Conservation (phyloP, 2,113 vertebrate species). For the Lutjanus erythropterus region DNA sequence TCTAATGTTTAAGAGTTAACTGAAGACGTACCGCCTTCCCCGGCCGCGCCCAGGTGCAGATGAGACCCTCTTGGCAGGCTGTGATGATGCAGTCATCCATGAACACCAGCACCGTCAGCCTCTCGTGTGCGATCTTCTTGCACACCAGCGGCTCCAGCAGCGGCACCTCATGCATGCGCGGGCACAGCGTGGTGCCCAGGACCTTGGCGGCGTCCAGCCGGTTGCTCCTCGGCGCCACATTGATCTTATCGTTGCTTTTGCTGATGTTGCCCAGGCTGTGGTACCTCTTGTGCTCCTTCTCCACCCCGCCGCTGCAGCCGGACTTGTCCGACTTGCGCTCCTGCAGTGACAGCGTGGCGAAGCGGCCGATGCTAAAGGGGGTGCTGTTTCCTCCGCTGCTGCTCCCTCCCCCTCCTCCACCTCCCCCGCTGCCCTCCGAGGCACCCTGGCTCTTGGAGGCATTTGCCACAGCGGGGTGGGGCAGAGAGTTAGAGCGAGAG, state of each 20-base stretch:
- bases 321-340: conserved; percentile 89
- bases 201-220: conserved; percentile 90
- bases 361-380: conserved; percentile 89
- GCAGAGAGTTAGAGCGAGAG: conserved; percentile 93
- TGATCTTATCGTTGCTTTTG: conserved; percentile 89
- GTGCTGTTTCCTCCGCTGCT: conserved; percentile 53
- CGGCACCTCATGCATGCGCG: conserved; percentile 92
- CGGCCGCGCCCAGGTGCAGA: conserved; percentile 93
- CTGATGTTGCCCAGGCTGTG: conserved; percentile 94
- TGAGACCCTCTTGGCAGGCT: conserved; percentile 93
- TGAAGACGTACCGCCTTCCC: conserved; percentile 87
- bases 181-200: conserved; percentile 91
- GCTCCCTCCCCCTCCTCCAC: conserved; percentile 51
- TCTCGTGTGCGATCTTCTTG: conserved; percentile 94
- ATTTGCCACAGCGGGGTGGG: conserved; percentile 87
- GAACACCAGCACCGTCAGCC: conserved; percentile 93
- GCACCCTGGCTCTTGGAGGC: conserved; percentile 76
- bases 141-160: conserved; percentile 94
- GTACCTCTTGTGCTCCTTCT: conserved; percentile 93
- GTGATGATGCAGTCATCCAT: conserved; percentile 96
- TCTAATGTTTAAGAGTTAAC: too few species aligned
- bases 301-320: conserved; percentile 44
- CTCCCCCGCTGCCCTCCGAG: conserved; percentile 45
- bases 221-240: conserved; percentile 81
- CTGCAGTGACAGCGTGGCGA: conserved; percentile 89